These are phyloP conservation scores for Notechis scutatus DNA, from an alignment of 2,113 vertebrate genomes.

Conservation along the genomic window DNA sequence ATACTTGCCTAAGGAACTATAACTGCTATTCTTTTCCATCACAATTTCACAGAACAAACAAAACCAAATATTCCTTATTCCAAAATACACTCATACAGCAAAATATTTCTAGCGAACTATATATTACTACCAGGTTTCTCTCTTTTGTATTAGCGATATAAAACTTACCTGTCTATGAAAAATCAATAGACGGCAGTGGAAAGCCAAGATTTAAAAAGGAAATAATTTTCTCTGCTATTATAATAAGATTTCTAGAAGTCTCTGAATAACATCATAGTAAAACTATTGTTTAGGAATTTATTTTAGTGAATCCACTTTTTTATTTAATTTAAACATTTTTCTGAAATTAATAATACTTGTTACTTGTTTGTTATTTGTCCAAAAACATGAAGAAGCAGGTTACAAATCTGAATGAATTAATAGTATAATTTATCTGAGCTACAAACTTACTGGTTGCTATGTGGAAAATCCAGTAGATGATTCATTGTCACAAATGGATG, in stretches of 20 bases:
- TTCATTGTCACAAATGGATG: constrained; percentile 96
- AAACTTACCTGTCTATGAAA: not conserved
- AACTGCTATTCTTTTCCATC: not conserved
- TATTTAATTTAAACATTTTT: not conserved
- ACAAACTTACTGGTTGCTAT: constrained; percentile 91
- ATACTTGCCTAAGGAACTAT: not conserved
- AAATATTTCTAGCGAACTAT: not conserved
- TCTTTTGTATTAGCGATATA: not conserved
- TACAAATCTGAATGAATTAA: not conserved
- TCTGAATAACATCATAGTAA: not conserved
- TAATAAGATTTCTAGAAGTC: not conserved
- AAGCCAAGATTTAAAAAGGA: not conserved
- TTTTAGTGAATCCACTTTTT: not conserved
- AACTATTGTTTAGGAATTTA: not conserved
- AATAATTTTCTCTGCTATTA: not conserved
- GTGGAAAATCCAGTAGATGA: constrained; percentile 95
- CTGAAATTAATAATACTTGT: not conserved
- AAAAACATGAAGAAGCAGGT: not conserved
- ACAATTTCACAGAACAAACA: not conserved
- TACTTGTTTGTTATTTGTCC: not conserved
- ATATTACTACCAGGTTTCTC: not conserved
- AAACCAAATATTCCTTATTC: not conserved
- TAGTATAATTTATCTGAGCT: not conserved
- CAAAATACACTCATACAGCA: not conserved
- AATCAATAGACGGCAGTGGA: not conserved